These are phyloP conservation scores for Polietes domitor DNA, from an alignment of 2,888 invertebrate species.

Conservation along the genomic window DNA sequence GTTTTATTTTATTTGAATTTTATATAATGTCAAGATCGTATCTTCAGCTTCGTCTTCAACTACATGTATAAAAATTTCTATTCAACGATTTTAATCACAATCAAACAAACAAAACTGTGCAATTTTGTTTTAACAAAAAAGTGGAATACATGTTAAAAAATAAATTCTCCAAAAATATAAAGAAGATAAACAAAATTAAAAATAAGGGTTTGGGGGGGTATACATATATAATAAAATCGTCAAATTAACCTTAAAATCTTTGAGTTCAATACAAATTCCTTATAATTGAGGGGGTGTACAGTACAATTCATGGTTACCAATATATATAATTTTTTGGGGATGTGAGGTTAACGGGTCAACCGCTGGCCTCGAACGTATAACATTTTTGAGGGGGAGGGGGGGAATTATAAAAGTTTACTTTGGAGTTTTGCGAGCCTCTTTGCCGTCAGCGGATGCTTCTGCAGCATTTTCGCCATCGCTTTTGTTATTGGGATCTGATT, in stretches of 20 bases:
- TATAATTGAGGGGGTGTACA: conserved; percentile 78
- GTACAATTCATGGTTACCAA: conserved; percentile 12
- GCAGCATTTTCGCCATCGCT: conserved; percentile 68
- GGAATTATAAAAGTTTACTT: conserved; percentile 12
- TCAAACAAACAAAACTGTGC: conserved; percentile 13
- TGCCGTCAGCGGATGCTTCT: conserved; percentile 29
- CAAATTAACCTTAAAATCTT: conserved; percentile 55
- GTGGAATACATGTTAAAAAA: conserved; percentile 23
- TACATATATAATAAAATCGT: conserved; percentile 75
- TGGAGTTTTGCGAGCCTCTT: conserved; percentile 33
- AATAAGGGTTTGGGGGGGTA: conserved; percentile 18
- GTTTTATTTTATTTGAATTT: conserved; percentile 22
- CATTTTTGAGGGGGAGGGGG: background rate
- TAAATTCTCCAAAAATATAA: conserved; percentile 36
- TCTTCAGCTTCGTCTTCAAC: conserved; percentile 13
- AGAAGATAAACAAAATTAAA: conserved; percentile 36
- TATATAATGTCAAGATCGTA: conserved; percentile 48
- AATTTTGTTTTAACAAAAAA: conserved; percentile 5
- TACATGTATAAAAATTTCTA: conserved; percentile 59
- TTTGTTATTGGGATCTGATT: conserved; percentile 81
- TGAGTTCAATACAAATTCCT: conserved; percentile 47
- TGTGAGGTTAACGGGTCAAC: conserved; percentile 17
- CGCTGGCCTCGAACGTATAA: conserved; percentile 11
- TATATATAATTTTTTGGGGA: conserved; percentile 40
- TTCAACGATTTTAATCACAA: conserved; percentile 54